Conservation (phyloP, 2,113 vertebrate genomes). For the Bambusicola thoracicus region DNA sequence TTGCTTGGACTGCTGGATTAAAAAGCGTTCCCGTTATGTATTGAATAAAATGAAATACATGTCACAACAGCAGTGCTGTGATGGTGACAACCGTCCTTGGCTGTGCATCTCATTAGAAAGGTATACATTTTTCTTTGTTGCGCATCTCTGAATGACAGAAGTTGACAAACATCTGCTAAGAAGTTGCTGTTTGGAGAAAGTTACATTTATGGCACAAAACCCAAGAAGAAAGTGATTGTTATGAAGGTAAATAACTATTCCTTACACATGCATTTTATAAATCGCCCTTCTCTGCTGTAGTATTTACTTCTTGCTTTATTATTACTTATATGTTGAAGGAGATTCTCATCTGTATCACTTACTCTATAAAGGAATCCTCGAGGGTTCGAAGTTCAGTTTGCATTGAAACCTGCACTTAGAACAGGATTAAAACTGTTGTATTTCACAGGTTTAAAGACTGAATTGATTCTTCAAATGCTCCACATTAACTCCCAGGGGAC, state of each 20-base stretch:
- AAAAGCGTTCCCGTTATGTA: constrained; percentile 77
- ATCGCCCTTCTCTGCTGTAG: neutral
- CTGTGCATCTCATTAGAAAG: constrained; percentile 80
- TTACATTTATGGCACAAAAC: neutral
- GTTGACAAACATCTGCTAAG: constrained; percentile 77
- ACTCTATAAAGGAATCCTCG: neutral
- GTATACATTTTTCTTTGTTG: constrained; percentile 76
- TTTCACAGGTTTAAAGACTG: neutral
- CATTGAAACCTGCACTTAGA: neutral
- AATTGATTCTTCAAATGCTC: neutral
- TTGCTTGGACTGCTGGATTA: constrained; percentile 79
- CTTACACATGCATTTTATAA: neutral
- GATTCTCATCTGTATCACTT: neutral
- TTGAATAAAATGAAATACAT: constrained; percentile 80
- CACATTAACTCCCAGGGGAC: neutral
- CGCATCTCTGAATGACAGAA: constrained; percentile 77
- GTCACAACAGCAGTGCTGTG: constrained; percentile 80
- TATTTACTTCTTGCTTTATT: neutral
- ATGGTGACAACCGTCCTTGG: constrained; percentile 79
- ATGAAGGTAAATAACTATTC: constrained; percentile 50
- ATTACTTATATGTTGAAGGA: neutral
- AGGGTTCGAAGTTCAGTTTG: neutral
- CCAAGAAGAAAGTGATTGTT: neutral
- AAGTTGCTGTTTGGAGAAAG: constrained; percentile 70
- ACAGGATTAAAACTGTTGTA: neutral